Conservation (phyloP, 2,888 invertebrate species). For the Tricholauxania praeusta region DNA sequence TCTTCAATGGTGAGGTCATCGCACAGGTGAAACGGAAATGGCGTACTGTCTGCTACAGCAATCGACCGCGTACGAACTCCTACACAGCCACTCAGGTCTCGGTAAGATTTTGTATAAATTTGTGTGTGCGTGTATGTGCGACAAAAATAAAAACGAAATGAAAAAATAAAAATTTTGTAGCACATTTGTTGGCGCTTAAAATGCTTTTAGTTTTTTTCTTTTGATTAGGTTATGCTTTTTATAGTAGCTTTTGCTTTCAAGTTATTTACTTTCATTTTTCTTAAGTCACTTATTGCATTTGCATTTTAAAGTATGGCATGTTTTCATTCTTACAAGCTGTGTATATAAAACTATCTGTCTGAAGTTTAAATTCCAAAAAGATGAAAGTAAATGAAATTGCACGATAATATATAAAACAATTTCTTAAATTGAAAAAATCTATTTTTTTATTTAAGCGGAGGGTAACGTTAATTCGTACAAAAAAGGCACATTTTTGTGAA, state of each 20-base stretch:
- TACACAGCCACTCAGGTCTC: constrained; percentile 89
- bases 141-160: too few species aligned
- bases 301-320: too few species aligned
- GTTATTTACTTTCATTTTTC: constrained; percentile 18
- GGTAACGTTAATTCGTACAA: too few species aligned
- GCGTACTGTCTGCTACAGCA: constrained; percentile 76
- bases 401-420: too few species aligned
- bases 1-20: constrained; percentile 95
- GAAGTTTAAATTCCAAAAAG: too few species aligned
- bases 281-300: too few species aligned
- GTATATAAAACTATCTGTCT: too few species aligned
- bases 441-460: too few species aligned
- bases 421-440: too few species aligned
- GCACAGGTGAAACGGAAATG: constrained; percentile 87
- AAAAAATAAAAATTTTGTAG: background rate
- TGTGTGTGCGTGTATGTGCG: constrained; percentile 24
- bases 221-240: constrained; percentile 7
- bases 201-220: constrained; percentile 19
- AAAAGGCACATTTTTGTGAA: too few species aligned
- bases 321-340: too few species aligned
- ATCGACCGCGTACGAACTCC: constrained; percentile 82
- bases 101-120: constrained; percentile 73
- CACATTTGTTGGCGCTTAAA: background rate
- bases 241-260: constrained; percentile 2
- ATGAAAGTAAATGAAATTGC: too few species aligned